A percentile compares a stretch with the other conserved stretches of the same genome.
phyloP scores from a whole-genome alignment of 2,797 vertebrate species.

The Bovichtus diacanthus region DNA sequence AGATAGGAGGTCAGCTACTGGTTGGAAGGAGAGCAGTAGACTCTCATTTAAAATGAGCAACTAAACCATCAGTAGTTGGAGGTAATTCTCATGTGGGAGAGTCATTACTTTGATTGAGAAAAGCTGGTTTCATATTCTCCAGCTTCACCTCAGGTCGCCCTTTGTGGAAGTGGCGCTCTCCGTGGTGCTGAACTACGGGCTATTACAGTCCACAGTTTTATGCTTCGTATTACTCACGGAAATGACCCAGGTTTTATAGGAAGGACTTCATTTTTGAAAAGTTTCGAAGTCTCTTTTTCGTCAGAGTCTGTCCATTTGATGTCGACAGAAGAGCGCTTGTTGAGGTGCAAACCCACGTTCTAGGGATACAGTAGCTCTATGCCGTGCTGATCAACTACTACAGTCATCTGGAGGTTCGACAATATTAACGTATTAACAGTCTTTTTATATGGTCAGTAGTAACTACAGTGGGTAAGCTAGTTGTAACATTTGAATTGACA shows the following conservation, averaged over 20 bases:
- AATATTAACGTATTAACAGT: background rate
- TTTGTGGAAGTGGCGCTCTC: slow-evolving; percentile 49
- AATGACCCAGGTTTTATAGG: background rate
- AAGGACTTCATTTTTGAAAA: background rate
- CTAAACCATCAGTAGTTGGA: slow-evolving; percentile 3
- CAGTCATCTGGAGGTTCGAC: background rate
- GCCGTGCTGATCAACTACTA: background rate
- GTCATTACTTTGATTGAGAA: slow-evolving; percentile 60
- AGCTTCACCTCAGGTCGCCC: slow-evolving; percentile 33
- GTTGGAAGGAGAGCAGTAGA: background rate
- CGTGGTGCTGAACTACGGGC: slow-evolving; percentile 52
- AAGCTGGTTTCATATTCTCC: slow-evolving; percentile 50
- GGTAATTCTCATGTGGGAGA: slow-evolving; percentile 35
- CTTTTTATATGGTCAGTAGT: background rate
- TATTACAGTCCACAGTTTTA: background rate
- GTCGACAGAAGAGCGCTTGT: background rate
- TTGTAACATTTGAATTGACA: background rate
- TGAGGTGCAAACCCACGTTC: background rate
- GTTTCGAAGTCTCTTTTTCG: background rate
- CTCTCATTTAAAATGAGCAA: background rate
- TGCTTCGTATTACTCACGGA: background rate
- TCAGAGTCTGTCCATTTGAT: background rate
- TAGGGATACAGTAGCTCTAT: background rate
- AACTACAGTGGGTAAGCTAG: background rate
- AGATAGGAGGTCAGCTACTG: background rate